A percentile compares a stretch with the other conserved stretches of the same genome.
Conservation (phyloP, 2,113 vertebrate species). For the Hepsetus odoe region DNA sequence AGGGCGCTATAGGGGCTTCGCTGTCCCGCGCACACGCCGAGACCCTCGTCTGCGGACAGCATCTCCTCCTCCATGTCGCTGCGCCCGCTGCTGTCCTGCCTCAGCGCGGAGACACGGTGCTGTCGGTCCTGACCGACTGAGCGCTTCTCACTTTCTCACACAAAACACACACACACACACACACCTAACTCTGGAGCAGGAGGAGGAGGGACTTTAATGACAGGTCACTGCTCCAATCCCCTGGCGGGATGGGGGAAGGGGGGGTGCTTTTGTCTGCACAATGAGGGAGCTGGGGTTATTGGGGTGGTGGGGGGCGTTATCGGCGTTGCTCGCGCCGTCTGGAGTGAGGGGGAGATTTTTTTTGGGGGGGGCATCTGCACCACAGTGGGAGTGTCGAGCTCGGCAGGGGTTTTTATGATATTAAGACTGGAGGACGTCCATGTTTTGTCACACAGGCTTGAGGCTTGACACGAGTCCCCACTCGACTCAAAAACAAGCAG, state of each 20-base stretch:
- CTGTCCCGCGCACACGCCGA: slow-evolving; percentile 84
- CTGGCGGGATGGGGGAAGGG: slow-evolving; percentile 55
- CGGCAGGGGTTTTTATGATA: slow-evolving; percentile 32
- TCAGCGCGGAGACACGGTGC: slow-evolving; percentile 47
- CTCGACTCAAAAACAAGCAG: neutral
- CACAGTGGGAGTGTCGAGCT: slow-evolving; percentile 49
- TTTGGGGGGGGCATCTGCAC: slow-evolving; percentile 23
- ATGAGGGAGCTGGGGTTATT: slow-evolving; percentile 45
- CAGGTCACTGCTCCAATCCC: slow-evolving; percentile 89
- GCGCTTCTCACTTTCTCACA: slow-evolving; percentile 53
- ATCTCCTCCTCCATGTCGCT: slow-evolving; percentile 86
- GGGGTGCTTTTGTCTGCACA: slow-evolving; percentile 60
- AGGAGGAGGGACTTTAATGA: slow-evolving; percentile 81
- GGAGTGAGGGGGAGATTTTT: neutral
- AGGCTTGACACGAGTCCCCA: slow-evolving; percentile 35
- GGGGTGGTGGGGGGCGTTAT: slow-evolving; percentile 57
- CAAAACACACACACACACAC: slow-evolving; percentile 53
- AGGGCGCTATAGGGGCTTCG: slow-evolving; percentile 87
- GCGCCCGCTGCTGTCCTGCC: slow-evolving; percentile 34
- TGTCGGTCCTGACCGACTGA: slow-evolving; percentile 34
- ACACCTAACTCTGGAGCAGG: slow-evolving; percentile 51
- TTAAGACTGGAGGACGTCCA: slow-evolving; percentile 42
- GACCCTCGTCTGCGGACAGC: slow-evolving; percentile 87
- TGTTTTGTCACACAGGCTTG: slow-evolving; percentile 37
- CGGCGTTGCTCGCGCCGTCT: slow-evolving; percentile 63